These are phyloP conservation scores for Cryptotermes secundus DNA, from an alignment of 1,140 invertebrate genomes.

Conservation along the genomic window DNA sequence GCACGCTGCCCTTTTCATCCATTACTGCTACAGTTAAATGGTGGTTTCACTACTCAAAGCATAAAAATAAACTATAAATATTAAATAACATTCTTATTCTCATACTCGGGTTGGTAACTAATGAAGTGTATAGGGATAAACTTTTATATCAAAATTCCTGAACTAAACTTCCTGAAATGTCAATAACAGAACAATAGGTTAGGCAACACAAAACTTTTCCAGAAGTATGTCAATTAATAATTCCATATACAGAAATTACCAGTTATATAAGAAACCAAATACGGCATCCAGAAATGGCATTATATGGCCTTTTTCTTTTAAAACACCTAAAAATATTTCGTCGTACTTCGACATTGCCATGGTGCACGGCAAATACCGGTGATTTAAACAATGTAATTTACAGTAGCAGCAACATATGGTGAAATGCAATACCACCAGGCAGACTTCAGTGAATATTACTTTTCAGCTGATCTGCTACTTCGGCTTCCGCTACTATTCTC, in stretches of 20 bases:
- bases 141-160: too few relatives aligned
- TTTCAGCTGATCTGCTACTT: not conserved
- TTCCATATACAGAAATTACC: slow-evolving; percentile 40
- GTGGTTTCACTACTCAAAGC: too few relatives aligned
- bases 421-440: not conserved
- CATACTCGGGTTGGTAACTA: too few relatives aligned
- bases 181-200: too few relatives aligned
- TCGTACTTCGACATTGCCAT: slow-evolving; percentile 41
- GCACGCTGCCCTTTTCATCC: too few relatives aligned
- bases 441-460: not conserved
- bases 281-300: slow-evolving; percentile 63
- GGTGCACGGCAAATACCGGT: not conserved
- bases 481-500: not conserved
- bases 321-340: slow-evolving; percentile 42
- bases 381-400: not conserved
- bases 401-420: not conserved
- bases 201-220: too few relatives aligned
- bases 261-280: slow-evolving; percentile 63
- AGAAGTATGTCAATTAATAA: too few relatives aligned
- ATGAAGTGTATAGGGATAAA: too few relatives aligned
- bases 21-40: too few relatives aligned
- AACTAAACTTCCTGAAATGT: too few relatives aligned
- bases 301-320: slow-evolving; percentile 59
- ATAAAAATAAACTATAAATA: too few relatives aligned
- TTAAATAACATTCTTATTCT: too few relatives aligned